Conservation (phyloP, 1,140 invertebrate species). For the Drosophila arawakana region DNA sequence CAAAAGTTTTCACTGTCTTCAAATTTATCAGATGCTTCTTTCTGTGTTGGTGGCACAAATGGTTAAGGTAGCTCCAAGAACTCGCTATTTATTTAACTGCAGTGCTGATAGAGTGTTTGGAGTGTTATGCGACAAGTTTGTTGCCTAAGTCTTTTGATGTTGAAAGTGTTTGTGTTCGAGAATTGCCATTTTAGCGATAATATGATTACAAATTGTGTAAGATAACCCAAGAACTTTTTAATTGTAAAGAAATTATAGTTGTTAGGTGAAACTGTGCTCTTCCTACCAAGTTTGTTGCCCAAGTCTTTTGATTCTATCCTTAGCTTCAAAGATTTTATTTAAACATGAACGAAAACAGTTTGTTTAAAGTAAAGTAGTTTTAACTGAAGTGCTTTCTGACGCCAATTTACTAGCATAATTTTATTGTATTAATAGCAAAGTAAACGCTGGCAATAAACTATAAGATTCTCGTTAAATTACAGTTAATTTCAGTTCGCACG, state of each 20-base stretch:
- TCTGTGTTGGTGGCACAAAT: constrained; percentile 24
- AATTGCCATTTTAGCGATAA: not conserved
- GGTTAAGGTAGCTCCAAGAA: constrained; percentile 3
- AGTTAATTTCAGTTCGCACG: constrained; percentile 2
- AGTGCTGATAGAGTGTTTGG: not conserved
- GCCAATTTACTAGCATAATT: no score
- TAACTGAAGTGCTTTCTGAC: no score
- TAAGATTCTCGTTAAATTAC: constrained; percentile 1
- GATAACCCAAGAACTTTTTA: no score
- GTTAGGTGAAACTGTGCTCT: not conserved
- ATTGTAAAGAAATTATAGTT: no score
- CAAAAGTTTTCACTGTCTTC: constrained; percentile 7
- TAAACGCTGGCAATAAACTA: not conserved
- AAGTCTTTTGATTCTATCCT: constrained; percentile 44
- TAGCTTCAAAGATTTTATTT: no score
- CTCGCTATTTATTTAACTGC: not conserved
- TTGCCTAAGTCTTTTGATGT: constrained; percentile 11
- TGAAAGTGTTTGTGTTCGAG: not conserved
- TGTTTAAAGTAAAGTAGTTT: no score
- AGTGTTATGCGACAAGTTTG: constrained; percentile 16
- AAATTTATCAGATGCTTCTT: constrained; percentile 31
- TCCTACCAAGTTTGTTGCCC: constrained; percentile 34
- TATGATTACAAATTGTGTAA: not conserved
- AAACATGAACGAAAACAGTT: no score
- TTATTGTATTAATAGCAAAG: no score